Evolutionary conservation across 30 jellyfish, hydroid and myxozoan genomes (phyloP), one percentile per base, ranked within the genome.

Genomic region (Aurelia sp.): DNA sequence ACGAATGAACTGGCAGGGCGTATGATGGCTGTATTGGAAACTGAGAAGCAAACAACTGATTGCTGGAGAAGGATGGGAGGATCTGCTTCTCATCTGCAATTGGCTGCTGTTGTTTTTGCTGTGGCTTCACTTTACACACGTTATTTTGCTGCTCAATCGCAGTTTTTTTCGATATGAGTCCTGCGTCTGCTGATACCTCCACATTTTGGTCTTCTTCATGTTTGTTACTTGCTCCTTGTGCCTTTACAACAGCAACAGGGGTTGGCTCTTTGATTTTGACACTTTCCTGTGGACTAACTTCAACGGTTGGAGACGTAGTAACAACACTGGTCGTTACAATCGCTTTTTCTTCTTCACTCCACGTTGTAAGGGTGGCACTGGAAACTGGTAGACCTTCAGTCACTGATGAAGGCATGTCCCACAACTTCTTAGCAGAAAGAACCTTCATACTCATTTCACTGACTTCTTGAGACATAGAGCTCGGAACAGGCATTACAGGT

Each of bases 71-170:
- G 0, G 95, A 55, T 24, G 95, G 78, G 57, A 75, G 52, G 8
- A 66, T 55, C 59, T 66, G 90, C 57, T 86, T 79, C 21, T 77
- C 82, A 24, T 86, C 90, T 5, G 78, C 78, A 12, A 72, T n/a
- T 5, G 66, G 84, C 63, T 86, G 96, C 47, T 78, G 87, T 33
- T 85, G 96, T 52, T 94, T 97, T 61, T 94, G 98, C 63, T 88
- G 98, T 19, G 98, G 98, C 68, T 94, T 94, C 57, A 94, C 98
- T 84, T 94, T 94, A 78, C 98, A 94, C 15, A 94, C 95, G 58
- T 91, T 91, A 41, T 88, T 79, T 72, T 88, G 97, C 57, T 91
- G 93, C 81, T 89, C 97, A 11, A 50, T 53, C 22, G 62, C 52
- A 4, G 96, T 41, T 52, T 86, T 86, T 81, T 86, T 86, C 4